Evolutionary conservation across 2,888 invertebrate genomes (phyloP).

Genomic region (Aleiodes alternator): DNA sequence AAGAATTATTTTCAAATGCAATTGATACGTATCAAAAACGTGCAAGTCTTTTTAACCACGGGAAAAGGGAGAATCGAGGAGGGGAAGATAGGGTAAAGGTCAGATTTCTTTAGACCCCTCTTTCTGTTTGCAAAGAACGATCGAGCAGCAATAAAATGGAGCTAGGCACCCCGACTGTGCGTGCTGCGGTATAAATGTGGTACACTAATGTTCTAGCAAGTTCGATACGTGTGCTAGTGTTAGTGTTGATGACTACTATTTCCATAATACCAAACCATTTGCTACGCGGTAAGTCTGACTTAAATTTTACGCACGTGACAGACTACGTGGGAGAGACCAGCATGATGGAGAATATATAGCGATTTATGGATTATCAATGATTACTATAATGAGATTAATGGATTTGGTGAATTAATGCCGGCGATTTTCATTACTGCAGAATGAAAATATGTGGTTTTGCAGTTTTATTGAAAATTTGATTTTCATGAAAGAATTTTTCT

Average conservation of each 20-base stretch:
- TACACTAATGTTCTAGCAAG: slow-evolving; percentile 30
- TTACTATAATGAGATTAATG: slow-evolving; percentile 23
- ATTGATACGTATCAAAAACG: no score
- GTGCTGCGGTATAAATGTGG: slow-evolving; percentile 21
- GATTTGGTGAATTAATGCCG: slow-evolving; percentile 19
- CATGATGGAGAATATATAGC: slow-evolving; percentile 5
- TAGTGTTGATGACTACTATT: slow-evolving; percentile 42
- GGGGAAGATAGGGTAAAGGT: slow-evolving; percentile 8
- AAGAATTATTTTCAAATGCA: no score
- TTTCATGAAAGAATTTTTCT: no score
- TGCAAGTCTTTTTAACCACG: neutral
- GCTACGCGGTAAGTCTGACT: slow-evolving; percentile 42
- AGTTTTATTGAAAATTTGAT: no score
- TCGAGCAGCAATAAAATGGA: slow-evolving; percentile 59
- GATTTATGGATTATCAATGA: slow-evolving; percentile 21
- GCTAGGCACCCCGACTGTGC: slow-evolving; percentile 26
- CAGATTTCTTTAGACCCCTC: slow-evolving; percentile 8
- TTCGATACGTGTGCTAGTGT: slow-evolving; percentile 24
- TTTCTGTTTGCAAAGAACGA: slow-evolving; percentile 48
- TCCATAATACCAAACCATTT: slow-evolving; percentile 46
- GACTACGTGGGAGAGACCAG: neutral
- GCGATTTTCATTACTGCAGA: neutral
- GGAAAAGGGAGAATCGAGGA: neutral
- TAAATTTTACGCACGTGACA: slow-evolving; percentile 44
- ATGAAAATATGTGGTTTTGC: neutral